Conservation (phyloP, 2,888 invertebrate species). For the Spodoptera littoralis region DNA sequence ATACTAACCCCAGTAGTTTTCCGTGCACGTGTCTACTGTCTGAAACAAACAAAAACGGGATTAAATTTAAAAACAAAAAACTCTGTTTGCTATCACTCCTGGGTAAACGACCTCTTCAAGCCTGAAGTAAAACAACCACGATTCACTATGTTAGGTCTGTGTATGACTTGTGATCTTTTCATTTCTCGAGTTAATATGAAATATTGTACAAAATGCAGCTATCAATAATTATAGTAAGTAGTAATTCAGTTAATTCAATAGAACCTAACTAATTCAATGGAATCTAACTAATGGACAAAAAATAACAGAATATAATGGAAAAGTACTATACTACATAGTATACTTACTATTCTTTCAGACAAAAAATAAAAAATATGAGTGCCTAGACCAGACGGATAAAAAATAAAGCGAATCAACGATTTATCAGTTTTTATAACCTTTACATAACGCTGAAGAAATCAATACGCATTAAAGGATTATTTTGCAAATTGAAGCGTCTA, state of each 20-base stretch:
- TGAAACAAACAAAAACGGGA: slow-evolving; percentile 51
- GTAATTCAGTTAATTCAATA: too few species aligned
- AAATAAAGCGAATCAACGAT: slow-evolving; percentile 20
- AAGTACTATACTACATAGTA: background rate
- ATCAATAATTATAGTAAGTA: too few species aligned
- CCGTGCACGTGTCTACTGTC: slow-evolving; percentile 35
- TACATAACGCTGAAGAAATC: slow-evolving; percentile 16
- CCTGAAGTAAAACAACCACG: too few species aligned
- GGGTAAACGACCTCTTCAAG: too few species aligned
- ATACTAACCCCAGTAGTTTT: slow-evolving; percentile 61
- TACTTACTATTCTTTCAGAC: background rate
- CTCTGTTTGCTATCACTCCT: too few species aligned
- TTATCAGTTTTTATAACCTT: slow-evolving; percentile 9
- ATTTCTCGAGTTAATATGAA: too few species aligned
- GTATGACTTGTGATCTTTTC: too few species aligned
- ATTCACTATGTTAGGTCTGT: too few species aligned
- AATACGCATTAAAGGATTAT: slow-evolving; percentile 24
- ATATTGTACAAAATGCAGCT: too few species aligned
- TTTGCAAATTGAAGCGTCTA: slow-evolving; percentile 38
- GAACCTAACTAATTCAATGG: too few species aligned
- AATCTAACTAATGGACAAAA: background rate
- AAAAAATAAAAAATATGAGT: slow-evolving; percentile 9
- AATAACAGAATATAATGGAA: slow-evolving; percentile 6
- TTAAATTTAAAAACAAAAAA: background rate
- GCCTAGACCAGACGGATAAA: slow-evolving; percentile 34